Evolutionary conservation across 2,113 vertebrate species (phyloP), one percentile per base, ranked within the genome.

Genomic region (Coturnix japonica): DNA sequence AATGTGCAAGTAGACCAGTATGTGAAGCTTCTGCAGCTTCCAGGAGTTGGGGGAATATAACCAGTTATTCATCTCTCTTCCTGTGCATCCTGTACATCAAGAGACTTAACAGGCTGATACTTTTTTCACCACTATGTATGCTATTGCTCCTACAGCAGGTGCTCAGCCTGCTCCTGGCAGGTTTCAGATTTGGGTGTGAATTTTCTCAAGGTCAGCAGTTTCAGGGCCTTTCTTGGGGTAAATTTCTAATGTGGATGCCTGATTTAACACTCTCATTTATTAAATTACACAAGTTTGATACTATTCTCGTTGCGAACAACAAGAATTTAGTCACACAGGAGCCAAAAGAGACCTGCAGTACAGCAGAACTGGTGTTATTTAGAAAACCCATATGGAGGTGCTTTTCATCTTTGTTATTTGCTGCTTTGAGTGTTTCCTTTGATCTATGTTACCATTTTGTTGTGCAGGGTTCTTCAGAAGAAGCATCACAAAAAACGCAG

Each of bases 401-500:
- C 13, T 87, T 23, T 81, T 82, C 46, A 54, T 26, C 57, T 61
- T 59, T 39, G 95, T 67, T 44, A 59, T 85, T 93, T 95, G 81
- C 80, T 77, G 54, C 83, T 90, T 88, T 77, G 80, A 90, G 56
- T 49, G 3, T 9, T 64, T 53, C 84, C 28, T 91, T 69, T 80
- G 17, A 63, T 35, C 41, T 66, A 2, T 43, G 6, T 66, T 44
- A 23, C 54, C 93, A 60, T 64, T 96, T 77, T 90, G 54, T 92
- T 79, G 31, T 46, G 13, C 93, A 99, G 99, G 99, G 65, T 99
- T 99, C 97, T 99, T 99, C 97, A 98, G 99, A 95, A 98, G 99
- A 92, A 99, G 99, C 93, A 99, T 99, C 81, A 99, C 99, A n/a
- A 99, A 99, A 97, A 99, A 99, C 1, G 99, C 99, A 3, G 98